Base-by-base conservation (phyloP, 2,797 vertebrate species). In the Rhinogobio ventralis region DNA sequence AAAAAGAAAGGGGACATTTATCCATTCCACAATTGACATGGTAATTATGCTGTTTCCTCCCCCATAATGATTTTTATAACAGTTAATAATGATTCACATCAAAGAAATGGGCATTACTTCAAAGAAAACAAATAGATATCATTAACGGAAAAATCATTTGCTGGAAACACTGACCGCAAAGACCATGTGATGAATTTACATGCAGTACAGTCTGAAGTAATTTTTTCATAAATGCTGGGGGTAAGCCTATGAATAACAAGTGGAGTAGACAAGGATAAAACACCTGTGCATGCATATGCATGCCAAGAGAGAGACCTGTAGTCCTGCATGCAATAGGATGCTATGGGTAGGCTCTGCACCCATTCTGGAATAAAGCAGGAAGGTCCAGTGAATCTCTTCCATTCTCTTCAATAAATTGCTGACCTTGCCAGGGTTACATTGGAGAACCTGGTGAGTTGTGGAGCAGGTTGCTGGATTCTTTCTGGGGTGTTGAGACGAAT, bases 1-100 rank as follows among this genome's bases (percentile, higher is more conserved):
- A 85, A 88, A 64, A 36, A 71, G 39, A 88, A 91, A 78, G 49
- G 5, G 86, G 73, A 60, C 68, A 88, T 88, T 88, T 82, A 72
- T 89, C 87, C 82, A 86, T 78, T 77, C 51, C 25, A 45, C 86
- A 84, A 90, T 81, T 91, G 85, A 91, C 90, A 92, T 90, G 86
- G 36, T 92, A 92, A 93, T 93, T 89, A 82, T 69, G 69, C 87
- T 66, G 75, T 84, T 79, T 51, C 79, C 82, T 86, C 72, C 45
- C 81, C 82, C 84, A 62, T 85, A 87, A 72, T 0, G 51, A 74
- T 66, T 86, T 85, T 82, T 67, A 69, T 73, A 71, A 88, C 80
- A 87, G 82, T 90, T 88, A 89, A 91, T 91, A 87, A 83, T 74
- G 30, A 81, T 66, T 67, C 69, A 79, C 79, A 85, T 80, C 36